A percentile compares a stretch with the other conserved stretches of the same genome.
These are phyloP conservation scores for Sinhomidia bicolor DNA, from an alignment of 2,888 invertebrate genomes.

Conservation along the genomic window DNA sequence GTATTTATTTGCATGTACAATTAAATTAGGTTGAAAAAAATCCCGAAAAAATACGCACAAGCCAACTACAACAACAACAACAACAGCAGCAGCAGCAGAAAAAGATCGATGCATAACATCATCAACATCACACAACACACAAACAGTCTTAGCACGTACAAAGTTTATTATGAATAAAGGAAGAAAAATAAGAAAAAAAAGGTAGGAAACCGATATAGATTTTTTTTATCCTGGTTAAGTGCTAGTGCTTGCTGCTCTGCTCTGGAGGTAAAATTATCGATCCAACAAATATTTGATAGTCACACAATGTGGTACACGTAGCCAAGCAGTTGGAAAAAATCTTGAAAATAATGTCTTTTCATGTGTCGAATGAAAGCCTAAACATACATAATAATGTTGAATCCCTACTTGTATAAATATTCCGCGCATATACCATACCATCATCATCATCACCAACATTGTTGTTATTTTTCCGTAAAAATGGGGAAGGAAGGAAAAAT, in stretches of 20 bases:
- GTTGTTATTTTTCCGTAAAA: conserved; percentile 53
- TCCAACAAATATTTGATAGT: conserved; percentile 67
- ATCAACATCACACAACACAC: not conserved
- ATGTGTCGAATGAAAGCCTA: conserved; percentile 23
- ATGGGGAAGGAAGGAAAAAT: conserved; percentile 52
- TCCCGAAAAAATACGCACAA: conserved; percentile 49
- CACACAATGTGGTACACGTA: conserved; percentile 71
- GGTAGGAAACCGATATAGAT: conserved; percentile 5
- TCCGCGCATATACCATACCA: too few species aligned
- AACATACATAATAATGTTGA: too few species aligned
- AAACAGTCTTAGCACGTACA: not conserved
- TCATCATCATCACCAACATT: not conserved
- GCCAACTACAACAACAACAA: not conserved
- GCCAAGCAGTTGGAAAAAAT: conserved; percentile 55
- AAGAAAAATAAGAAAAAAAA: conserved; percentile 25
- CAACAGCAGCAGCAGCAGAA: not conserved
- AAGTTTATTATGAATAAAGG: not conserved
- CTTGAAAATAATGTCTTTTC: conserved; percentile 68
- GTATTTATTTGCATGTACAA: not conserved
- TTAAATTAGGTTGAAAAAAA: conserved; percentile 41
- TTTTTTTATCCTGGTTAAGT: conserved; percentile 11
- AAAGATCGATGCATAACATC: too few species aligned
- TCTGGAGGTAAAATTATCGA: conserved; percentile 62
- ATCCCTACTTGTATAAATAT: too few species aligned
- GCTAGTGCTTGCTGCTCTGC: too few species aligned